Evolutionary conservation across 2,888 invertebrate genomes (phyloP).

Genomic region (Lingula anatina): DNA sequence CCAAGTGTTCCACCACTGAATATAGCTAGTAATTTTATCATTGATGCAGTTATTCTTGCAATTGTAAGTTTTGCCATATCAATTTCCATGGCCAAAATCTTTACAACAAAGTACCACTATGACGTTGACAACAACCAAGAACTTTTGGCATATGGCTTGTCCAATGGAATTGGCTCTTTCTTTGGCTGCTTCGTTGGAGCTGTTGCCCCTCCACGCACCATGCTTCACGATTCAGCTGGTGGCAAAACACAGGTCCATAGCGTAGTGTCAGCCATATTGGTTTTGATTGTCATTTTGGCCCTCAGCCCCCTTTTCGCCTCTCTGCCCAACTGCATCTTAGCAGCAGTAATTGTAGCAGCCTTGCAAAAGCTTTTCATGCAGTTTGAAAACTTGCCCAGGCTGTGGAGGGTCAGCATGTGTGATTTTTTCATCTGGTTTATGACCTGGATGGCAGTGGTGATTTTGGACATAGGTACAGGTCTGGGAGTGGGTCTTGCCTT

Average conservation of each 20-base stretch:
- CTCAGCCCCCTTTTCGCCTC: slow-evolving; percentile 40
- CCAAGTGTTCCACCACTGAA: slow-evolving; percentile 35
- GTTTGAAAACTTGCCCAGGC: slow-evolving; percentile 63
- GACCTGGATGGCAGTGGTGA: slow-evolving; percentile 34
- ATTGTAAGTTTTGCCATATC: slow-evolving; percentile 47
- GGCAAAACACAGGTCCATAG: slow-evolving; percentile 38
- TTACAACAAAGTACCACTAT: slow-evolving; percentile 51
- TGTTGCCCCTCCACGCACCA: slow-evolving; percentile 48
- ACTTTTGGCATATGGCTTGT: slow-evolving; percentile 51
- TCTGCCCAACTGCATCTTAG: slow-evolving; percentile 46
- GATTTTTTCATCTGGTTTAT: slow-evolving; percentile 62
- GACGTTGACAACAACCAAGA: slow-evolving; percentile 52
- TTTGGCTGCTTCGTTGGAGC: slow-evolving; percentile 52
- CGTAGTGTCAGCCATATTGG: slow-evolving; percentile 32
- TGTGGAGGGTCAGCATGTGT: slow-evolving; percentile 72
- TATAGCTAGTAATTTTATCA: slow-evolving; percentile 25
- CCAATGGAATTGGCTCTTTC: slow-evolving; percentile 48
- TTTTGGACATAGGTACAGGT: slow-evolving; percentile 45
- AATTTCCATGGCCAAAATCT: slow-evolving; percentile 50
- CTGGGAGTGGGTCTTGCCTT: slow-evolving; percentile 38
- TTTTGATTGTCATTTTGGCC: slow-evolving; percentile 38
- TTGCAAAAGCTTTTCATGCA: slow-evolving; percentile 59
- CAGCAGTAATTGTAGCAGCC: slow-evolving; percentile 53
- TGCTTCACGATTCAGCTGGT: slow-evolving; percentile 44
- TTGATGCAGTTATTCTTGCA: slow-evolving; percentile 40